Evolutionary conservation across 2,113 vertebrate species (phyloP).

Genomic region (Eidolon helvum): DNA sequence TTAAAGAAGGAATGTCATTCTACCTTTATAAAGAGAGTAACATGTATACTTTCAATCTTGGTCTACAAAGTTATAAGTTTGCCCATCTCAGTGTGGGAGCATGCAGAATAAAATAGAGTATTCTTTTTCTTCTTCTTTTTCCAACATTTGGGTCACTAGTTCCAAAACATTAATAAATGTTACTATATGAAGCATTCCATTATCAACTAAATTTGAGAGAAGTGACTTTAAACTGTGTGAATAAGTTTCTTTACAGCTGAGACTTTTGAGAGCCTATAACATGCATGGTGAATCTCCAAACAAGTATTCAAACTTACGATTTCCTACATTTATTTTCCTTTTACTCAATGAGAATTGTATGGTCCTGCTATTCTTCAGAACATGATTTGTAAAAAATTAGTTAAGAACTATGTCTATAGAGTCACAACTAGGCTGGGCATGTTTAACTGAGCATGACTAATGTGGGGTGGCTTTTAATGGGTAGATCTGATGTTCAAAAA

Average conservation of each 20-base stretch:
- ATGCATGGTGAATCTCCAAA: neutral
- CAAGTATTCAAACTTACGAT: neutral
- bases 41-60: neutral
- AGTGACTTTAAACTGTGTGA: neutral
- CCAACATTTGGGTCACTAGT: neutral
- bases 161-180: neutral
- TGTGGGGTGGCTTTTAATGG: neutral
- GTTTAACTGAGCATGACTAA: neutral
- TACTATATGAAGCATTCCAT: neutral
- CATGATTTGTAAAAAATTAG: neutral
- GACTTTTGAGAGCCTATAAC: neutral
- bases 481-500: neutral
- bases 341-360: neutral
- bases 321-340: neutral
- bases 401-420: neutral
- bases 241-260: neutral
- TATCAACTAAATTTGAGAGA: neutral
- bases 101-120: neutral
- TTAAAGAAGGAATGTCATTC: neutral
- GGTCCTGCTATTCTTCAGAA: neutral
- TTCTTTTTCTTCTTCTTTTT: neutral
- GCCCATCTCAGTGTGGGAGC: neutral
- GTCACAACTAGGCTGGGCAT: neutral
- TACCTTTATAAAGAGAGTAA: neutral
- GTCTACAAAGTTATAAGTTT: neutral